A percentile compares a stretch with the other conserved stretches of the same genome.
These are phyloP conservation scores for Apis laboriosa DNA, from an alignment of 1,140 invertebrate species.

Conservation along the genomic window DNA sequence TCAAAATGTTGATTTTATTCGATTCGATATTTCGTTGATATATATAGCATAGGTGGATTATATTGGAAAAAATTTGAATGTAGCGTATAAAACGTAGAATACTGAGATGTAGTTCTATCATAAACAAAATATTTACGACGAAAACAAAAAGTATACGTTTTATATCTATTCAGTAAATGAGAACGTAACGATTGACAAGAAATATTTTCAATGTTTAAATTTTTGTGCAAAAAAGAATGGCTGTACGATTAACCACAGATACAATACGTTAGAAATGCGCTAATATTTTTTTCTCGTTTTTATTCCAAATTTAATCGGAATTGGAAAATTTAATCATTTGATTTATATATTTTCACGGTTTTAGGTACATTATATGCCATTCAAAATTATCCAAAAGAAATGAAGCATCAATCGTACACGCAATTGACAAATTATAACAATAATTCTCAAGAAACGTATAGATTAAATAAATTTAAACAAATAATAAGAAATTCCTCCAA, in stretches of 20 bases:
- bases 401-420: not conserved
- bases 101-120: not conserved
- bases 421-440: not conserved
- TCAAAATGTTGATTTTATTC: no score
- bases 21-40: no score
- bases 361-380: constrained; percentile 31
- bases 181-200: not conserved
- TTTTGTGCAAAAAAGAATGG: constrained; percentile 14
- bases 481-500: not conserved
- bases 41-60: not conserved
- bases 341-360: no score
- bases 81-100: not conserved
- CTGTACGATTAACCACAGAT: constrained; percentile 26
- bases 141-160: constrained; percentile 25
- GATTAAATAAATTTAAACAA: not conserved
- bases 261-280: constrained; percentile 19
- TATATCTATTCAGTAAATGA: not conserved
- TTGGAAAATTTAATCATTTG: not conserved
- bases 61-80: not conserved
- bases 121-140: constrained; percentile 1
- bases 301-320: no score
- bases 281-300: not conserved
- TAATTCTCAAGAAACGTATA: not conserved
- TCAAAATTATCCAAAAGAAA: constrained; percentile 2
- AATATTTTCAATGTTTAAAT: constrained; percentile 17